Conservation (phyloP, 2,888 invertebrate genomes). For the Drosophila ezoana region DNA sequence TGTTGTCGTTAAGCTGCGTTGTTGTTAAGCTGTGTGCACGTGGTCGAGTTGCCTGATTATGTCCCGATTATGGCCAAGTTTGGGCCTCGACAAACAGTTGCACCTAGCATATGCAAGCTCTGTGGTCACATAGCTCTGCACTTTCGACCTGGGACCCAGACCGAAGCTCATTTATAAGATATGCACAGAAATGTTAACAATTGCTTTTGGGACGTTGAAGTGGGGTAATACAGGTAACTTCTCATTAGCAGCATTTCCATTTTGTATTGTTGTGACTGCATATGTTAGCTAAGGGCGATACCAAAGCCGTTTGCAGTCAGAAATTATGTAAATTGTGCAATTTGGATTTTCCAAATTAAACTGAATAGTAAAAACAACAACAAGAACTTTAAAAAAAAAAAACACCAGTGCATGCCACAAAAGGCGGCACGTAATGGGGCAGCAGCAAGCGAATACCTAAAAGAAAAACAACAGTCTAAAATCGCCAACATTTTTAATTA, state of each 20-base stretch:
- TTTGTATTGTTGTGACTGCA: slow-evolving; percentile 25
- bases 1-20: slow-evolving; percentile 1
- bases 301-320: slow-evolving; percentile 25
- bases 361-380: slow-evolving; percentile 8
- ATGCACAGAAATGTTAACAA: slow-evolving; percentile 16
- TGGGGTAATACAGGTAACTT: slow-evolving; percentile 15
- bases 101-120: slow-evolving; percentile 6
- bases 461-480: slow-evolving; percentile 31
- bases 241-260: slow-evolving; percentile 43
- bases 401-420: slow-evolving; percentile 24
- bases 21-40: not conserved
- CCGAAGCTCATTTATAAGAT: slow-evolving; percentile 6
- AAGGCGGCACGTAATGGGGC: slow-evolving; percentile 15
- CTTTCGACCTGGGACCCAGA: not conserved
- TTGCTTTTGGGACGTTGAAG: not conserved
- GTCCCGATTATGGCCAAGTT: slow-evolving; percentile 9
- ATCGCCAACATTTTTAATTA: slow-evolving; percentile 56
- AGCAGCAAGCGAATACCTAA: slow-evolving; percentile 16
- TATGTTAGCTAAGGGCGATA: slow-evolving; percentile 12
- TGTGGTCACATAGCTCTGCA: not conserved
- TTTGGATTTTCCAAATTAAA: slow-evolving; percentile 33
- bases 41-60: slow-evolving; percentile 11
- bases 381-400: slow-evolving; percentile 6
- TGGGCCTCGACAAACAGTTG: not conserved
- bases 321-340: slow-evolving; percentile 45